Evolutionary conservation across 2,888 invertebrate species (phyloP).

Genomic region (Orthosia incerta): DNA sequence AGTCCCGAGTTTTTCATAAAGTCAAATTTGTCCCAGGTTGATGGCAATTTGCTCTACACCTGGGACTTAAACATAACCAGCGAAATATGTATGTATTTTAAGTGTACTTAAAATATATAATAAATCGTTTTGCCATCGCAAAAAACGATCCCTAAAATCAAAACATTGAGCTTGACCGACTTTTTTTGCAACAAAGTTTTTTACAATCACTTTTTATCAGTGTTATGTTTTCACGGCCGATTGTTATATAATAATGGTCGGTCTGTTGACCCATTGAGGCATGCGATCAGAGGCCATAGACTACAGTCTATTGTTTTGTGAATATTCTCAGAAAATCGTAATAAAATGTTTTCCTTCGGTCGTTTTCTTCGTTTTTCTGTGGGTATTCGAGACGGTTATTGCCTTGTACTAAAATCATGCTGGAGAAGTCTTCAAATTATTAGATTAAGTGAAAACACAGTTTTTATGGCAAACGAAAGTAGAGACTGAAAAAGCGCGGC

Average conservation of each 20-base stretch:
- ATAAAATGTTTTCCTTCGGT: slow-evolving; percentile 9
- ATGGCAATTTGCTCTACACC: no score
- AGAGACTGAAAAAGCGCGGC: no score
- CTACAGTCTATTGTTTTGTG: slow-evolving; percentile 47
- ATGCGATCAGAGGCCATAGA: slow-evolving; percentile 46
- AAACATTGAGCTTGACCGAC: slow-evolving; percentile 67
- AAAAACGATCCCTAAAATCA: slow-evolving; percentile 39
- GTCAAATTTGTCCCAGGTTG: no score
- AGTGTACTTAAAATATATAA: no score
- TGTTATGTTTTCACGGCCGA: slow-evolving; percentile 63
- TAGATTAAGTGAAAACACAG: background rate
- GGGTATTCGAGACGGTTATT: background rate
- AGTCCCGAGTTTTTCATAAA: no score
- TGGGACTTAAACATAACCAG: no score
- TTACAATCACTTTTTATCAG: slow-evolving; percentile 65
- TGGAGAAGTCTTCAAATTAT: background rate
- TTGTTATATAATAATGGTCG: slow-evolving; percentile 63
- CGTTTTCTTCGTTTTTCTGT: background rate
- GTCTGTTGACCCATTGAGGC: slow-evolving; percentile 53
- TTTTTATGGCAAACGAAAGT: no score
- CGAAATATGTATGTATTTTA: no score
- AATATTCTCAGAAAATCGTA: slow-evolving; percentile 46
- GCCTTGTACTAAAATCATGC: background rate
- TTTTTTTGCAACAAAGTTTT: slow-evolving; percentile 53
- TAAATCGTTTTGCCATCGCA: slow-evolving; percentile 17